phyloP scores from a whole-genome alignment of 2,113 vertebrate species.

The Fulica atra region DNA sequence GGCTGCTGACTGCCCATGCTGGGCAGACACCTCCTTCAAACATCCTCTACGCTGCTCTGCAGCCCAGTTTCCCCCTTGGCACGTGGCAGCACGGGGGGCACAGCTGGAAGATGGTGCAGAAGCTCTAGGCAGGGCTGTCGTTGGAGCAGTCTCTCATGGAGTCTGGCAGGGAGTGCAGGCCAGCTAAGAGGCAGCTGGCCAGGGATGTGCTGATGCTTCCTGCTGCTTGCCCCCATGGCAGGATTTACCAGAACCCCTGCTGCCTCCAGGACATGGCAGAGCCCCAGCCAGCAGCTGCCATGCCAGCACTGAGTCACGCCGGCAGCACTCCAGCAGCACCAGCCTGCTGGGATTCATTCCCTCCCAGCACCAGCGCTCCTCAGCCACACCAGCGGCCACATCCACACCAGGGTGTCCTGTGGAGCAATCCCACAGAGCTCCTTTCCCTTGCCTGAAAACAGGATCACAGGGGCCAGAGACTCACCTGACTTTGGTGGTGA shows the following conservation, averaged over 20 bases:
- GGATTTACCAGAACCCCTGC: background rate
- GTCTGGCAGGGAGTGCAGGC: background rate
- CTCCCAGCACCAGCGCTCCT: background rate
- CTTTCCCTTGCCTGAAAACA: rapidly evolving
- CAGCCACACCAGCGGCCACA: background rate
- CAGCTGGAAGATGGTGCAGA: background rate
- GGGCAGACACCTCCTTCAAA: background rate
- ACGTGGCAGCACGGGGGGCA: too few relatives aligned
- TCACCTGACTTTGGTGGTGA: constrained; percentile 99
- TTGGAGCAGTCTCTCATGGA: background rate
- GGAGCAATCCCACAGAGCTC: rapidly evolving
- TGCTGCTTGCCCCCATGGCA: rapidly evolving
- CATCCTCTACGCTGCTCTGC: rapidly evolving
- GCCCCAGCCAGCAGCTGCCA: background rate
- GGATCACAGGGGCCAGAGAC: background rate
- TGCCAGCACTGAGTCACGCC: background rate
- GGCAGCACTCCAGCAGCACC: background rate
- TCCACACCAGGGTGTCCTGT: background rate
- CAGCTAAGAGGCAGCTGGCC: background rate
- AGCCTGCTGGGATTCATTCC: background rate
- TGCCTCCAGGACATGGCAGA: background rate
- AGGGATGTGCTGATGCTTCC: background rate
- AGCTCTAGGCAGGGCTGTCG: background rate
- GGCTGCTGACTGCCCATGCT: background rate
- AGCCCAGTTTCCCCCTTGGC: too few relatives aligned